phyloP scores from a whole-genome alignment of 2,797 vertebrate genomes.

The Mycteria americana region DNA sequence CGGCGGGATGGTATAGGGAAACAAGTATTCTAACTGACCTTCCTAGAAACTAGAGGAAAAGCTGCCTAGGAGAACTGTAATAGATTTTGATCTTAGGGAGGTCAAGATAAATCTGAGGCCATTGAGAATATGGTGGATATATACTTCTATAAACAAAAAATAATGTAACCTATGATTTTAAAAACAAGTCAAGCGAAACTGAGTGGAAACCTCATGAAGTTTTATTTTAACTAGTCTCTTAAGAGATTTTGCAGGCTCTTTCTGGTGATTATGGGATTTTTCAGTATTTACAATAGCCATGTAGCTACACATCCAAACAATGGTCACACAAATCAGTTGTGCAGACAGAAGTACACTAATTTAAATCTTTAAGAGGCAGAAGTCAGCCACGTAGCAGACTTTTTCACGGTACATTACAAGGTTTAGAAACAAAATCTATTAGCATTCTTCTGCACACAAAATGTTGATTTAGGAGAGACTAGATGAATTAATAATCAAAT shows the following conservation, averaged over 20 bases:
- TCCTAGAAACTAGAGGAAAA: neutral
- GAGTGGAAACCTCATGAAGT: neutral
- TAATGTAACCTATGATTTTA: neutral
- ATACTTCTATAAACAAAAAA: neutral
- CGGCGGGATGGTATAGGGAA: neutral
- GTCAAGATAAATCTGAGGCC: neutral
- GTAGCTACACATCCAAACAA: neutral
- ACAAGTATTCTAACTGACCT: neutral
- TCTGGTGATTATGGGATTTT: neutral
- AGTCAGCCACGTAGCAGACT: constrained; percentile 26
- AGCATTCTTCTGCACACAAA: constrained; percentile 59
- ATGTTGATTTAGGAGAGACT: constrained; percentile 56
- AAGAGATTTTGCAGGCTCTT: neutral
- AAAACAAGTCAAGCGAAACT: neutral
- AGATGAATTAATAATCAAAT: constrained; percentile 66
- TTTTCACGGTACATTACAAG: constrained; percentile 48
- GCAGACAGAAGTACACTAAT: neutral
- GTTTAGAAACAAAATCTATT: constrained; percentile 56
- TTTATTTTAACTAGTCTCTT: neutral
- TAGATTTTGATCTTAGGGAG: neutral
- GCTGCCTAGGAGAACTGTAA: neutral
- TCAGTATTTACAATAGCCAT: neutral
- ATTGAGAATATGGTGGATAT: neutral
- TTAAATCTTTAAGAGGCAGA: constrained; percentile 59
- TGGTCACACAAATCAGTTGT: neutral